Evolutionary conservation across 2,113 vertebrate genomes (phyloP), one percentile per base, ranked within the genome.

Genomic region (Nettapus auritus): DNA sequence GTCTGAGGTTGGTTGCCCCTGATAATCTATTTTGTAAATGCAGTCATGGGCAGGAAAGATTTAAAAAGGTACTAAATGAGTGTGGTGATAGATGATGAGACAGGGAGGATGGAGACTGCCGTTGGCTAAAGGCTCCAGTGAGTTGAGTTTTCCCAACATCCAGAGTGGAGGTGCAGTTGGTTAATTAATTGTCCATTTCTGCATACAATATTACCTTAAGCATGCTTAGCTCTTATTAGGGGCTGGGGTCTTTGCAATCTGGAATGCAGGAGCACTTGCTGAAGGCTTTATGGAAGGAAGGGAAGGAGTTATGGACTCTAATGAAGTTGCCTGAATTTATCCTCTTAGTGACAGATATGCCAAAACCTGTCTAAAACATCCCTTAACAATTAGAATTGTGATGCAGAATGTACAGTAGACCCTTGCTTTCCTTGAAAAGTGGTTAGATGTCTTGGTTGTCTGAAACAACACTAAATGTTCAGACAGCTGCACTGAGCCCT

Each of bases 1-100:
- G n/a, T 89, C 63, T 90, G 62, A 92, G 75, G 59, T 84, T 89
- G 38, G 62, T 92, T 95, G 78, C 46, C 81, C 70, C 83, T 66
- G 40, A 56, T 84, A 95, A 88, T 96, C 73, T 81, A 53, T 96
- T 95, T 86, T 92, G 86, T 90, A 74, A 85, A 80, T 63, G 63
- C 53, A 87, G 70, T 79, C 77, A 77, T 9, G 20, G 42, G 60
- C 55, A 69, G 67, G 36, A 87, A 87, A 80, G 80, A 84, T 94
- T 85, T 97, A 93, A 94, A 95, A 93, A 76, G n/a, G 23, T 26
- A 74, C 2, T 22, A 85, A 82, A 76, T 82, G 82, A 80, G 33
- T 8, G 18, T 62, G 53, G 40, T 80, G 88, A 85, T 77, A 55
- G 88, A 79, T 76, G 70, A 73, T 59, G 70, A 90, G 28, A 63